Evolutionary conservation across 2,888 invertebrate species (phyloP).

Genomic region (Tethea ocularis): DNA sequence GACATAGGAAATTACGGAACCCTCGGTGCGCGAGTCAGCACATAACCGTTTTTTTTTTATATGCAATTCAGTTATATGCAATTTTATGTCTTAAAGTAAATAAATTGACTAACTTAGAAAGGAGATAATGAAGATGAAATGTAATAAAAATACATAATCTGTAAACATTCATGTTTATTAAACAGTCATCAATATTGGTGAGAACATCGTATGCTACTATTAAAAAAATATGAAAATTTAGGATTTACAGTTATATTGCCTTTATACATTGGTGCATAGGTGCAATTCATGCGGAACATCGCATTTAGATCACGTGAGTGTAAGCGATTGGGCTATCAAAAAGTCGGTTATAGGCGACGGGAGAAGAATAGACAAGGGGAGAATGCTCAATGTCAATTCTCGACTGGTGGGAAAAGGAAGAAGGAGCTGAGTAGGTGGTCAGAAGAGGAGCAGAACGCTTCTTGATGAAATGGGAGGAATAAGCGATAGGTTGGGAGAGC

Average conservation of each 20-base stretch:
- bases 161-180: background rate
- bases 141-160: background rate
- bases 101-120: too few species aligned
- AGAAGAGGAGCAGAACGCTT: slow-evolving; percentile 53
- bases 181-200: background rate
- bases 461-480: slow-evolving; percentile 56
- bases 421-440: slow-evolving; percentile 46
- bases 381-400: slow-evolving; percentile 50
- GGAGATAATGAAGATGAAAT: too few species aligned
- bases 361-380: slow-evolving; percentile 42
- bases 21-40: too few species aligned
- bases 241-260: background rate
- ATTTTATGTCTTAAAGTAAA: too few species aligned
- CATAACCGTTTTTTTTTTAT: too few species aligned
- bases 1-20: too few species aligned
- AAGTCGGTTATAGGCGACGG: slow-evolving; percentile 28
- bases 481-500: slow-evolving; percentile 45
- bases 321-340: too few species aligned
- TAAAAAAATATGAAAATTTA: background rate
- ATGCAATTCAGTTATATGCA: too few species aligned
- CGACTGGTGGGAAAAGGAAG: slow-evolving; percentile 52
- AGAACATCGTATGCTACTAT: background rate
- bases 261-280: background rate
- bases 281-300: background rate
- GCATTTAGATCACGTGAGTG: background rate